phyloP scores from a whole-genome alignment of 2,888 invertebrate genomes.

The Chrysodeixis includens region DNA sequence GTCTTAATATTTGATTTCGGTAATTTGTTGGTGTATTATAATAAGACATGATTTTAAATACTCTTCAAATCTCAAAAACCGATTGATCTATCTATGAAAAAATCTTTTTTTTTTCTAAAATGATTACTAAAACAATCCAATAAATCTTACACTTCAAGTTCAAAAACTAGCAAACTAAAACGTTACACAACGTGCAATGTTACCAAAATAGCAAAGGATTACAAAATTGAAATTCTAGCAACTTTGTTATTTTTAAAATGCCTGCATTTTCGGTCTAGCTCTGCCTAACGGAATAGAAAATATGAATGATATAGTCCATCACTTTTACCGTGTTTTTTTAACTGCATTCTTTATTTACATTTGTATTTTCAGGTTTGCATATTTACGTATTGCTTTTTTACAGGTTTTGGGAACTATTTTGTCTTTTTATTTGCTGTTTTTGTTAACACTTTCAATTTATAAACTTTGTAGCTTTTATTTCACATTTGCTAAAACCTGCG shows the following conservation, averaged over 20 bases:
- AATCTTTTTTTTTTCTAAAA: conserved; percentile 5
- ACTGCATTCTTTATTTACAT: conserved; percentile 17
- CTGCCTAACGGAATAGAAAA: conserved; percentile 41
- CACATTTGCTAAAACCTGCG: not conserved
- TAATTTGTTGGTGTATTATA: conserved; percentile 41
- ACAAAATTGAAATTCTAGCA: conserved; percentile 26
- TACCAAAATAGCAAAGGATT: conserved; percentile 22
- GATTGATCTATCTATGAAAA: not conserved
- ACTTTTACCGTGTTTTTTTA: conserved; percentile 15
- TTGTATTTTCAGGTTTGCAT: not conserved
- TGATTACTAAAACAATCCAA: not conserved
- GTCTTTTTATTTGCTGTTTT: not conserved
- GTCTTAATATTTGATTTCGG: conserved; percentile 22
- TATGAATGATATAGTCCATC: conserved; percentile 10
- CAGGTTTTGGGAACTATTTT: not conserved
- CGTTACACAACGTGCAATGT: not conserved
- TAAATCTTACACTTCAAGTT: conserved; percentile 8
- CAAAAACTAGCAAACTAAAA: conserved; percentile 6
- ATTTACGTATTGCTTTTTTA: not conserved
- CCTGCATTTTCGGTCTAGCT: conserved; percentile 17
- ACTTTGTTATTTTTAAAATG: conserved; percentile 27
- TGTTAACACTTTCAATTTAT: not conserved
- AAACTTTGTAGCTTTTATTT: not conserved
- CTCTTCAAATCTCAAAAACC: not conserved
- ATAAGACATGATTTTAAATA: conserved; percentile 16